phyloP scores from a whole-genome alignment of 2,888 invertebrate species.

The Athalia rosae region DNA sequence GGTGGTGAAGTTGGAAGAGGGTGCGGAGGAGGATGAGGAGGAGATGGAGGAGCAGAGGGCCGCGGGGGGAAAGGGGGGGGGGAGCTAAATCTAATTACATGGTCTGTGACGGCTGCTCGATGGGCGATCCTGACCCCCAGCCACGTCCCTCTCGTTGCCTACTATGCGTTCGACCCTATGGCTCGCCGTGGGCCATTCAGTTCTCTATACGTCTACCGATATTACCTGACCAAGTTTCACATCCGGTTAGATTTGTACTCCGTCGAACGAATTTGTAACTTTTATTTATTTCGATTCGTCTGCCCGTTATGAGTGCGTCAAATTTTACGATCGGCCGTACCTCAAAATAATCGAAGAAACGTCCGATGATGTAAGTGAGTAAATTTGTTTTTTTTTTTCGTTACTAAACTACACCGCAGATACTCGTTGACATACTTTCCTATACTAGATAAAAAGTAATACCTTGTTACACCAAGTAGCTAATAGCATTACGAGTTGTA shows the following conservation, averaged over 20 bases:
- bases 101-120: conserved; percentile 70
- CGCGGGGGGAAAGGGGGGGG: conserved; percentile 45
- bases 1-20: conserved; percentile 45
- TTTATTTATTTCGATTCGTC: too few relatives aligned
- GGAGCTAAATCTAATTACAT: conserved; percentile 71
- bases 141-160: background rate
- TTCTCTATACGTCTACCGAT: conserved; percentile 57
- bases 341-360: too few relatives aligned
- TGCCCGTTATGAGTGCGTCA: too few relatives aligned
- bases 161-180: conserved; percentile 47
- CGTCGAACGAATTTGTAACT: too few relatives aligned
- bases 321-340: too few relatives aligned
- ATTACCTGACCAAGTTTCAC: conserved; percentile 61
- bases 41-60: conserved; percentile 39
- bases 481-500: too few relatives aligned
- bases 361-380: too few relatives aligned
- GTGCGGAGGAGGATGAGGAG: conserved; percentile 11
- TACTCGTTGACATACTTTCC: too few relatives aligned
- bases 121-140: conserved; percentile 56
- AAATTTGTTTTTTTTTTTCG: too few relatives aligned
- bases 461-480: too few relatives aligned
- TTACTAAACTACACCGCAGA: too few relatives aligned
- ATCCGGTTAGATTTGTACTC: conserved; percentile 59
- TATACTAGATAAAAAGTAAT: too few relatives aligned
- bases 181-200: conserved; percentile 57